Base-by-base conservation (phyloP, 2,888 invertebrate species). In the Tenthredo notha region DNA sequence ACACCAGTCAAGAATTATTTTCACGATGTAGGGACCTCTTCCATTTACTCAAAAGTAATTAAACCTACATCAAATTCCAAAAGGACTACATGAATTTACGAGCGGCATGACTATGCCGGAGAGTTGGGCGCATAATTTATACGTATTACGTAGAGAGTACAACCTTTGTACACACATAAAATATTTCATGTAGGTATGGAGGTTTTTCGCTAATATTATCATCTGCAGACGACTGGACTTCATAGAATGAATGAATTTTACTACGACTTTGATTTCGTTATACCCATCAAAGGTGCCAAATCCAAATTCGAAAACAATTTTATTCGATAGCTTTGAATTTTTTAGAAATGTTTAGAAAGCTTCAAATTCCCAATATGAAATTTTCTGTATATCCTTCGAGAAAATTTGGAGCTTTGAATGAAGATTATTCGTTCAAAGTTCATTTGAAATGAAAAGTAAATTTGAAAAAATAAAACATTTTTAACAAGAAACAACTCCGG, bases 1-100 rank as follows among this genome's bases (percentile, higher is more conserved):
- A 72, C 72, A 72, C 21, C 21, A 43, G 43, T 43, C 43, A 33
- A 25, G 33, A 67, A 67, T 67, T 67, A 67, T 67, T 67, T 33
- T 33, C 67, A 29, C 18, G 67, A 33, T 67, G 67, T 25, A 18
- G 33, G 33, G 67, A n/a, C n/a, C 67, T 67, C 33, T 77, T 77
- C 50, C 29, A 77, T 77, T 77, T 77, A 9, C 29, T 50, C 18
- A 7, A 29, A 50, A 77, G 75, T 77, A 50, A 77, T 77, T 50
- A 77, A 50, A 77, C 75, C 75, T 50, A 43, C 40, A 43, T 77
- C 75, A 77, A 77, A 77, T 77, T 77, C 75, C 75, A 77, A 77
- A 25, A 54, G 75, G 75, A 77, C 50, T 77, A 29, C 50, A 50
- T 77, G 29, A 29, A 77, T 77, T 77, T 77, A 77, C 75, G 75